These are phyloP conservation scores for Parochlus steinenii DNA, from an alignment of 2,888 invertebrate genomes.

Conservation along the genomic window DNA sequence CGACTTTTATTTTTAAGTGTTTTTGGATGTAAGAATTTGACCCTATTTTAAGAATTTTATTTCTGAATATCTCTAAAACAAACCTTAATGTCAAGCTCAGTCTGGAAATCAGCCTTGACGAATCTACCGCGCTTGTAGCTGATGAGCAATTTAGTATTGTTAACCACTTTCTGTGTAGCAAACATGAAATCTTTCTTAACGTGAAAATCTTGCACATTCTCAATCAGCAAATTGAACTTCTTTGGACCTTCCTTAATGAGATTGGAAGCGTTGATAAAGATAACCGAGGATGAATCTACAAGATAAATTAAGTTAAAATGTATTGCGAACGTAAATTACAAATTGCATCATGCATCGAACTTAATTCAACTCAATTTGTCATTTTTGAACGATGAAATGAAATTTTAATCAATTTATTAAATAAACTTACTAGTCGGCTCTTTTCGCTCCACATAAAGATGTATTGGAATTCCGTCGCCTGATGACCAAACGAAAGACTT, in stretches of 20 bases:
- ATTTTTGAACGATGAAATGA: not conserved
- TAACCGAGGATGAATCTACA: conserved; percentile 18
- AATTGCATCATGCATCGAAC: not conserved
- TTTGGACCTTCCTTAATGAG: conserved; percentile 15
- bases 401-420: not conserved
- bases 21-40: no score
- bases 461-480: conserved; percentile 33
- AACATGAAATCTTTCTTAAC: conserved; percentile 74
- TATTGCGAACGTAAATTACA: conserved; percentile 1
- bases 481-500: conserved; percentile 63
- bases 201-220: conserved; percentile 64
- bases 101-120: conserved; percentile 56
- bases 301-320: conserved; percentile 2
- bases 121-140: conserved; percentile 59
- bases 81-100: conserved; percentile 40
- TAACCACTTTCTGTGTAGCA: conserved; percentile 45
- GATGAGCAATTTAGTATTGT: conserved; percentile 49
- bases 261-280: conserved; percentile 18
- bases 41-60: not conserved
- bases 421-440: conserved; percentile 37
- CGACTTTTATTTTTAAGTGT: no score
- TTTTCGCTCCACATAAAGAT: conserved; percentile 51
- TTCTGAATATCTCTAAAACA: conserved; percentile 14
- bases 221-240: conserved; percentile 31
- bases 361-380: not conserved